Evolutionary conservation across 2,113 vertebrate genomes (phyloP).

Genomic region (Oryzias celebensis): DNA sequence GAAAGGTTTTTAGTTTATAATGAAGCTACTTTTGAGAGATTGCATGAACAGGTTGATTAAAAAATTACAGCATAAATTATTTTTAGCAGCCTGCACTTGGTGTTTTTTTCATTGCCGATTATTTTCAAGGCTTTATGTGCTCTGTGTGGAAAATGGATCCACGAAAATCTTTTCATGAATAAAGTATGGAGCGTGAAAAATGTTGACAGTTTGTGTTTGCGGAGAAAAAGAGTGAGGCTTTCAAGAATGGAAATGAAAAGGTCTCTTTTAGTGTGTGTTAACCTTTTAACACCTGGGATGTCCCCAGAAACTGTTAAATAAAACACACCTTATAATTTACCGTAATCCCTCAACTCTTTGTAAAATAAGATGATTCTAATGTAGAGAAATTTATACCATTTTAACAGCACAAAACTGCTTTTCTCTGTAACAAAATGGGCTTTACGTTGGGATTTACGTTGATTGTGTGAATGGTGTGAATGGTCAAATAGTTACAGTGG

Average conservation of each 20-base stretch:
- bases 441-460: too few relatives aligned
- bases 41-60: not conserved
- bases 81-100: conserved; percentile 1
- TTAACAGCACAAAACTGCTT: too few relatives aligned
- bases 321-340: too few relatives aligned
- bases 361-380: too few relatives aligned
- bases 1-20: conserved; percentile 33
- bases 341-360: too few relatives aligned
- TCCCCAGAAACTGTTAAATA: too few relatives aligned
- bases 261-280: not conserved
- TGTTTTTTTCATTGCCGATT: not conserved
- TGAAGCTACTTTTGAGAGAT: conserved; percentile 27
- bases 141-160: not conserved
- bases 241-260: not conserved
- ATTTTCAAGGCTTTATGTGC: not conserved
- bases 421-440: too few relatives aligned
- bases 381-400: too few relatives aligned
- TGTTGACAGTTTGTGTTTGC: not conserved
- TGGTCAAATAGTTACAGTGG: too few relatives aligned
- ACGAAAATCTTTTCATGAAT: not conserved
- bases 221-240: not conserved
- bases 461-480: too few relatives aligned
- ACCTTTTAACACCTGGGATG: too few relatives aligned
- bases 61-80: conserved; percentile 28
- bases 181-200: not conserved